Evolutionary conservation across 2,113 vertebrate species (phyloP).

Genomic region (Peromyscus leucopus): DNA sequence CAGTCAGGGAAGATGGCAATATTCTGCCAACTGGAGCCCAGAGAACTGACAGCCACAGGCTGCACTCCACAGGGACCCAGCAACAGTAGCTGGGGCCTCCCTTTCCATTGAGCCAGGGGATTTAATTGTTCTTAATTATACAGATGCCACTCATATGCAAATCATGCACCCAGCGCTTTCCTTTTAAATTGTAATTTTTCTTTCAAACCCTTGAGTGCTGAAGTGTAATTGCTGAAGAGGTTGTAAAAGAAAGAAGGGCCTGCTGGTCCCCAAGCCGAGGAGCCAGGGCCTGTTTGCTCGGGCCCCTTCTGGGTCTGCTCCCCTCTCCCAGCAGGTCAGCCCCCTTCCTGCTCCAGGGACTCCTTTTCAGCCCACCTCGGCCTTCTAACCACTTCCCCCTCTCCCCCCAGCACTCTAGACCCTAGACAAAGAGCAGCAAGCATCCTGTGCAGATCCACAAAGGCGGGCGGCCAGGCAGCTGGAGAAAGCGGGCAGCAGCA

Average conservation of each 20-base stretch:
- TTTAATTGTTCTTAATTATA: constrained; percentile 77
- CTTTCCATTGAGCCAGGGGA: constrained; percentile 53
- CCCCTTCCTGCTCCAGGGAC: not conserved
- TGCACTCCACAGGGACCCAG: not conserved
- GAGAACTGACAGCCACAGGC: not conserved
- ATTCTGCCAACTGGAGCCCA: not conserved
- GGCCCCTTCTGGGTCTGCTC: no score
- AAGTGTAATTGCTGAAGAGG: constrained; percentile 66
- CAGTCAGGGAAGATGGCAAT: not conserved
- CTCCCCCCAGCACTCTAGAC: not conserved
- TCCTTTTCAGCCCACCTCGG: not conserved
- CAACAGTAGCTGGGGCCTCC: not conserved
- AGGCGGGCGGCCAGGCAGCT: not conserved
- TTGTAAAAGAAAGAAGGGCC: constrained; percentile 18
- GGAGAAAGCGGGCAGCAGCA: not conserved
- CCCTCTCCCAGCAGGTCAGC: not conserved
- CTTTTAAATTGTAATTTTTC: constrained; percentile 78
- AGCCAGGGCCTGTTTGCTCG: not conserved
- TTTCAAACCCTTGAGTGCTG: constrained; percentile 65
- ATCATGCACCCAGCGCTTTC: constrained; percentile 46
- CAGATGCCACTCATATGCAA: constrained; percentile 78
- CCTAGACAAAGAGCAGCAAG: not conserved
- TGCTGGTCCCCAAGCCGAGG: not conserved
- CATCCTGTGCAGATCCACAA: not conserved
- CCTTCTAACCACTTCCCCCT: not conserved